A percentile compares a stretch with the other conserved stretches of the same genome.
Evolutionary conservation across 2,113 vertebrate genomes (phyloP).

Genomic region (Perca fluviatilis): DNA sequence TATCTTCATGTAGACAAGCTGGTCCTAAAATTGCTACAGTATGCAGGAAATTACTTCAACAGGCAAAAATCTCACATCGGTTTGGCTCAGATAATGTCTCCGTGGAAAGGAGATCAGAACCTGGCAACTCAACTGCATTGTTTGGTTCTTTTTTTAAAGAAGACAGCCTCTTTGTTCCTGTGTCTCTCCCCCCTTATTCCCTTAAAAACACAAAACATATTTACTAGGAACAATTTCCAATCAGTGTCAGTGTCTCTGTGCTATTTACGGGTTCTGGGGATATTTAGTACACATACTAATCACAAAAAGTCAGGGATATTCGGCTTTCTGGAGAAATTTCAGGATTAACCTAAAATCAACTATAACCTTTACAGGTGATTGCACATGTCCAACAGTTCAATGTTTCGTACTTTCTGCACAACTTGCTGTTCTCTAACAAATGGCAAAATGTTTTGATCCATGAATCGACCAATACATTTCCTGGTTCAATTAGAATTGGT

Average conservation of each 20-base stretch:
- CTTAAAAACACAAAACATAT: not conserved
- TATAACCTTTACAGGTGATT: too few species aligned
- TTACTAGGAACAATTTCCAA: not conserved
- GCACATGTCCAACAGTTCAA: too few species aligned
- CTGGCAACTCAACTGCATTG: slow-evolving; percentile 10
- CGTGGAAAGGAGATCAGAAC: slow-evolving; percentile 19
- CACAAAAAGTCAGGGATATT: too few species aligned
- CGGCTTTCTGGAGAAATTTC: too few species aligned
- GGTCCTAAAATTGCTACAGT: slow-evolving; percentile 44
- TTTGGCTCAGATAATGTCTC: slow-evolving; percentile 25
- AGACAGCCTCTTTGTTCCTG: not conserved
- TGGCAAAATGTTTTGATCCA: too few species aligned
- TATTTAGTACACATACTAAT: not conserved
- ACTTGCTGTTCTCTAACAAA: too few species aligned
- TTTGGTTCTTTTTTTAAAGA: not conserved
- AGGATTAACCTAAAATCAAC: too few species aligned
- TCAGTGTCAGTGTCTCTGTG: not conserved
- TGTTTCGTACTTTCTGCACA: too few species aligned
- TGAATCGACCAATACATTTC: too few species aligned
- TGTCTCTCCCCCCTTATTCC: not conserved
- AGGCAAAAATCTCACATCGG: slow-evolving; percentile 22
- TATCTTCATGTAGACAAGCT: slow-evolving; percentile 44
- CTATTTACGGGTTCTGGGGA: not conserved
- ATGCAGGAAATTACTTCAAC: slow-evolving; percentile 51
- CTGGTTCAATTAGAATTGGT: too few species aligned